phyloP scores from a whole-genome alignment of 1,140 invertebrate genomes.

The Temnothorax curvispinosus region DNA sequence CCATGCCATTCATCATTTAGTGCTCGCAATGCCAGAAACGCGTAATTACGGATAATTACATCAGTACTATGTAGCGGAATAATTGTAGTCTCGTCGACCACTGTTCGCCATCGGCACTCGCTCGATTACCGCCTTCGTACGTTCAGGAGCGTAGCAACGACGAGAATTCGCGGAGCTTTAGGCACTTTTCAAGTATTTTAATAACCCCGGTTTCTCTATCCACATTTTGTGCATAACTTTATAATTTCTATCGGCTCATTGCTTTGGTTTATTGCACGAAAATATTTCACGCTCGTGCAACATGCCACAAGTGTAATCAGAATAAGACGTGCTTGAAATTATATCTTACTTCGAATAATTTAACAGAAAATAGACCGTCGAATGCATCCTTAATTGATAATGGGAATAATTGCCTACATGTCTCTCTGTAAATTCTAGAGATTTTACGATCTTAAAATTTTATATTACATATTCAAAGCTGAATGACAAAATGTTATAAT shows the following conservation, averaged over 20 bases:
- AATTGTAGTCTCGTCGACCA: slow-evolving; percentile 62
- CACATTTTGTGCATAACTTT: background rate
- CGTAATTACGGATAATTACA: slow-evolving; percentile 71
- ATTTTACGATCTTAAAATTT: background rate
- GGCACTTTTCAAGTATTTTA: slow-evolving; percentile 35
- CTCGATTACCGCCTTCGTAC: slow-evolving; percentile 37
- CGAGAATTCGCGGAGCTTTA: slow-evolving; percentile 15
- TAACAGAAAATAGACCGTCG: background rate
- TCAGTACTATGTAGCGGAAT: slow-evolving; percentile 63
- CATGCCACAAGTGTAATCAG: background rate
- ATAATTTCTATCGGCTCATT: background rate
- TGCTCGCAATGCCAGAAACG: slow-evolving; percentile 63
- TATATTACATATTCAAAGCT: background rate
- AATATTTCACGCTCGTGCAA: background rate
- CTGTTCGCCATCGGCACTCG: slow-evolving; percentile 52
- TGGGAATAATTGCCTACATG: background rate
- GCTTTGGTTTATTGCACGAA: background rate
- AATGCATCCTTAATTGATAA: background rate
- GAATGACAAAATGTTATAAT: background rate
- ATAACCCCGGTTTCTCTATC: slow-evolving; percentile 1
- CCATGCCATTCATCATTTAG: slow-evolving; percentile 66
- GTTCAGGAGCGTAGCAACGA: slow-evolving; percentile 16
- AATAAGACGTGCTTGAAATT: background rate
- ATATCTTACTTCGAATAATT: background rate
- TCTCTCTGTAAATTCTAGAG: background rate